Percentiles rank a stretch among this genome's conserved stretches.
Evolutionary conservation across 1,140 invertebrate species (phyloP).

Genomic region (Oppia nitens): DNA sequence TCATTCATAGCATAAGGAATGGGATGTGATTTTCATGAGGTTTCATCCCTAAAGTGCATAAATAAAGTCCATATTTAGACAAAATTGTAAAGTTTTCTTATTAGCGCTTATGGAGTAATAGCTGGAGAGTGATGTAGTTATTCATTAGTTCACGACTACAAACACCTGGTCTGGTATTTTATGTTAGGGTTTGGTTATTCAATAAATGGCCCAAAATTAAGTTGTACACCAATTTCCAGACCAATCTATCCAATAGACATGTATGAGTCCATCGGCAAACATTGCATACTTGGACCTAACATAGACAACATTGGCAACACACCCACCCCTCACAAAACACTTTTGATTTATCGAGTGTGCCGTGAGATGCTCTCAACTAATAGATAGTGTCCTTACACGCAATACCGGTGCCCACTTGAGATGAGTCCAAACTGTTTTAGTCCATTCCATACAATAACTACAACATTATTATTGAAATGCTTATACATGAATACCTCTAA

Average conservation of each 20-base stretch:
- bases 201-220: background rate
- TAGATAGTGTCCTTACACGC: background rate
- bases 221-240: background rate
- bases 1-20: background rate
- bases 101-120: too few relatives aligned
- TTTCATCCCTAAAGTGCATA: background rate
- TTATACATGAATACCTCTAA: too few relatives aligned
- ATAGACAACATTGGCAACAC: background rate
- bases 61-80: too few relatives aligned
- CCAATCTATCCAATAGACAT: too few relatives aligned
- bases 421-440: too few relatives aligned
- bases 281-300: background rate
- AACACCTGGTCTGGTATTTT: background rate
- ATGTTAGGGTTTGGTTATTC: background rate
- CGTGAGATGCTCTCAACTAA: background rate
- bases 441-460: too few relatives aligned
- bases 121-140: too few relatives aligned
- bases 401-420: background rate
- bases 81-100: too few relatives aligned
- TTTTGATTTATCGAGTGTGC: background rate
- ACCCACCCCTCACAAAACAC: background rate
- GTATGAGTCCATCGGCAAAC: too few relatives aligned
- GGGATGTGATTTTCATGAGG: background rate
- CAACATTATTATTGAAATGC: too few relatives aligned
- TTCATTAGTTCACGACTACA: background rate